A percentile compares a stretch with the other conserved stretches of the same genome.
Evolutionary conservation across 2,113 vertebrate species (phyloP).

Genomic region (Sarotherodon lohbergeri): DNA sequence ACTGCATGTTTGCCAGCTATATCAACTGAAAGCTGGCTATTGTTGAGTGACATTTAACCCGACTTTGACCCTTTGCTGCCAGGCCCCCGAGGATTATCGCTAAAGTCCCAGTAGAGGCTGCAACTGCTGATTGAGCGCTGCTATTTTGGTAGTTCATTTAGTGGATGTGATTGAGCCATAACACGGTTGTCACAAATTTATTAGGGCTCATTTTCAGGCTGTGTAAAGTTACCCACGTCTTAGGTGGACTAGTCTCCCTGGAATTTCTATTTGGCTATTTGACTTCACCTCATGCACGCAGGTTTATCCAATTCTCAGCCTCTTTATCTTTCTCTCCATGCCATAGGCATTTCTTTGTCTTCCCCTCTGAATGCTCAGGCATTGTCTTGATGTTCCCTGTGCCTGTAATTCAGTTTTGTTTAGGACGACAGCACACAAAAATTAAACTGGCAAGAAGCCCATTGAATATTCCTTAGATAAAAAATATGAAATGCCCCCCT

Average conservation of each 20-base stretch:
- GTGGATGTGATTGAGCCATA: constrained; percentile 18
- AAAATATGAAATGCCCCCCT: constrained; percentile 11
- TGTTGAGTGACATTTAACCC: constrained; percentile 20
- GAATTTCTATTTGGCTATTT: constrained; percentile 4
- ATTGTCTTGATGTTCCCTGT: constrained; percentile 26
- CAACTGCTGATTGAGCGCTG: constrained; percentile 31
- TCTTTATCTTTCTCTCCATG: neutral
- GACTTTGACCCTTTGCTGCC: constrained; percentile 21
- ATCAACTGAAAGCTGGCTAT: neutral
- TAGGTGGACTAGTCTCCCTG: neutral
- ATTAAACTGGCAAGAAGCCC: constrained; percentile 43
- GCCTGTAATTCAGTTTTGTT: constrained; percentile 43
- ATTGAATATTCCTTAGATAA: constrained; percentile 25
- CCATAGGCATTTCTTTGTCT: neutral
- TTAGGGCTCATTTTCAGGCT: constrained; percentile 3
- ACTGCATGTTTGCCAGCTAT: neutral
- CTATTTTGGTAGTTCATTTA: constrained; percentile 52
- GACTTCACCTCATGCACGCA: neutral
- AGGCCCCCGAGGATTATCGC: constrained; percentile 14
- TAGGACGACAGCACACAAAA: constrained; percentile 28
- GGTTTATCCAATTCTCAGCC: neutral
- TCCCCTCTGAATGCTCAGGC: neutral
- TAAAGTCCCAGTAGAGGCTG: neutral
- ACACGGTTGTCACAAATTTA: constrained; percentile 6
- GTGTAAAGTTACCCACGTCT: neutral